phyloP scores from a whole-genome alignment of 2,888 invertebrate species.

The Slavum lentiscoides region DNA sequence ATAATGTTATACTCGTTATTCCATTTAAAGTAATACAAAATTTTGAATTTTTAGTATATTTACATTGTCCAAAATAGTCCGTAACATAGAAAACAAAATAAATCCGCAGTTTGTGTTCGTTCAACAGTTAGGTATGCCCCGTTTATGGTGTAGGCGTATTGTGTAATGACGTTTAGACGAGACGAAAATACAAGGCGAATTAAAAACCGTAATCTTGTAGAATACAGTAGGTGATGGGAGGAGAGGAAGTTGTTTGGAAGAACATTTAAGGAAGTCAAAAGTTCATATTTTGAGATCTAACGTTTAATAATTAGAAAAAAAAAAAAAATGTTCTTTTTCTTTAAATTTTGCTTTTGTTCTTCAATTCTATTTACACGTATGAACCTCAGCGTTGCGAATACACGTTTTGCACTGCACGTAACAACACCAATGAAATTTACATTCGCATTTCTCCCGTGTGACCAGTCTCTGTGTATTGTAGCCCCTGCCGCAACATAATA shows the following conservation, averaged over 20 bases:
- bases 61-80: conserved; percentile 41
- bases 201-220: no score
- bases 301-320: no score
- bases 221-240: no score
- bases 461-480: conserved; percentile 83
- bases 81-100: conserved; percentile 50
- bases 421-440: conserved; percentile 97
- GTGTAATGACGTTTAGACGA: no score
- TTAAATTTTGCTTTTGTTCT: neutral
- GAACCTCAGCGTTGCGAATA: conserved; percentile 73
- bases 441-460: conserved; percentile 81
- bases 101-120: neutral
- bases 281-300: no score
- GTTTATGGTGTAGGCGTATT: no score
- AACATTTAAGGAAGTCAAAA: no score
- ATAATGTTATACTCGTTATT: conserved; percentile 23
- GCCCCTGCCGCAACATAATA: conserved; percentile 90
- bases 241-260: no score
- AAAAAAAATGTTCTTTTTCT: neutral
- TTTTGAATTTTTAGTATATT: conserved; percentile 33
- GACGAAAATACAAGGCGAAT: no score
- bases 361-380: conserved; percentile 79
- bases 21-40: conserved; percentile 4
- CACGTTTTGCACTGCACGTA: conserved; percentile 90
- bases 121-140: no score